Evolutionary conservation across 2,113 vertebrate genomes (phyloP).

Genomic region (Micromys minutus): DNA sequence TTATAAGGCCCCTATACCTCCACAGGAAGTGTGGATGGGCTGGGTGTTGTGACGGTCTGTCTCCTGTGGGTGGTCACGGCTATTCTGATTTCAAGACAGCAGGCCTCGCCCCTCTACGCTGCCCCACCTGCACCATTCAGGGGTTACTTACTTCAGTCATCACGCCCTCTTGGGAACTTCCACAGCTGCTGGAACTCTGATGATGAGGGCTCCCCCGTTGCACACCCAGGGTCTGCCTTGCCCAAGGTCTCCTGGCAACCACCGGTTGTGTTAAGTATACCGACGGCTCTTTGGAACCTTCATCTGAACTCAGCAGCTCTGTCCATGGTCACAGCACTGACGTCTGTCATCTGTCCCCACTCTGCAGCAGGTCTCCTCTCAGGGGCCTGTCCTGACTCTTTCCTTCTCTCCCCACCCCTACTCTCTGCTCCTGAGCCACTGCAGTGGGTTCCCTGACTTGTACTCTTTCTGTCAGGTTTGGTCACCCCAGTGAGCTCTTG

Average conservation of each 20-base stretch:
- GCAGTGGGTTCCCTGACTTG: background rate
- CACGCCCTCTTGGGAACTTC: background rate
- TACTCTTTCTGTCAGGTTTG: background rate
- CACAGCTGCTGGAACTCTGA: background rate
- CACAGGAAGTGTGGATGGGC: background rate
- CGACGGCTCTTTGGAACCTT: background rate
- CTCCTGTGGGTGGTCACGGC: background rate
- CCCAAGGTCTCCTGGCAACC: background rate
- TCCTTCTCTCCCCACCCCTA: background rate
- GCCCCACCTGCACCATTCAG: background rate
- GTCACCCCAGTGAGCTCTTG: background rate
- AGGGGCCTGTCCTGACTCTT: background rate
- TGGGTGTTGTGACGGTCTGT: background rate
- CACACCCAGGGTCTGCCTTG: background rate
- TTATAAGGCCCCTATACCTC: background rate
- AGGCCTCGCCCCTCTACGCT: background rate
- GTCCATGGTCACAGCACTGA: background rate
- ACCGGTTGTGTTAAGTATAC: background rate
- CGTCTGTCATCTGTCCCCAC: background rate
- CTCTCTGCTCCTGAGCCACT: background rate
- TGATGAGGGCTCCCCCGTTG: background rate
- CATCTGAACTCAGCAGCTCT: background rate
- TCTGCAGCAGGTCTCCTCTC: background rate
- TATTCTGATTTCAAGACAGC: background rate
- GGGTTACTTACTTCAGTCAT: background rate